Evolutionary conservation across 2,113 vertebrate genomes (phyloP).

Genomic region (Austrofundulus limnaeus): DNA sequence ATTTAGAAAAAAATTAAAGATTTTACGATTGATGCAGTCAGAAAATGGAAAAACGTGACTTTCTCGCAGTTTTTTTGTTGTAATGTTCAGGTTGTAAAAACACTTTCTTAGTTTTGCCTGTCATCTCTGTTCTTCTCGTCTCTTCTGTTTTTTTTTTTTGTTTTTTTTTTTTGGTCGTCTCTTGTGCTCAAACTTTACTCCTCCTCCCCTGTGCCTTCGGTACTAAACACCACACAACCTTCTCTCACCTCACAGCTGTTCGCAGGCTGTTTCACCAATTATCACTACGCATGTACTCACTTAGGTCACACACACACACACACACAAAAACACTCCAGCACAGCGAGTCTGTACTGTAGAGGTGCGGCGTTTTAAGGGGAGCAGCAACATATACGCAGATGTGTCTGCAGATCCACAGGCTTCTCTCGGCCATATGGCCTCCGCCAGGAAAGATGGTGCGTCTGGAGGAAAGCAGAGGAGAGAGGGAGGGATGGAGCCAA

Average conservation of each 20-base stretch:
- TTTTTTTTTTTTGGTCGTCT: slow-evolving; percentile 6
- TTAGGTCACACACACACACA: slow-evolving; percentile 59
- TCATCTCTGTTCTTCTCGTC: background rate
- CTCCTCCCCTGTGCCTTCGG: slow-evolving; percentile 53
- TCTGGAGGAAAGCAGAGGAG: slow-evolving; percentile 82
- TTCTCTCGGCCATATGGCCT: slow-evolving; percentile 98
- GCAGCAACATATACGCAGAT: slow-evolving; percentile 96
- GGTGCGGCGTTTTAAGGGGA: slow-evolving; percentile 78
- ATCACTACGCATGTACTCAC: slow-evolving; percentile 72
- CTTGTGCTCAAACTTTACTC: slow-evolving; percentile 33
- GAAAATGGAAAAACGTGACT: too few species aligned
- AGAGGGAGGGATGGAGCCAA: slow-evolving; percentile 70
- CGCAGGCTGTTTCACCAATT: slow-evolving; percentile 79
- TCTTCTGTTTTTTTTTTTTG: slow-evolving; percentile 5
- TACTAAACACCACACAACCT: slow-evolving; percentile 67
- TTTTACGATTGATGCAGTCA: background rate
- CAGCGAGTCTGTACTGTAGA: slow-evolving; percentile 35
- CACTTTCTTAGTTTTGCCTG: slow-evolving; percentile 22
- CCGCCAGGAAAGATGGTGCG: slow-evolving; percentile 96
- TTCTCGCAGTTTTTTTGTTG: background rate
- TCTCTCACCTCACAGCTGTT: slow-evolving; percentile 76
- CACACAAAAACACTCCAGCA: slow-evolving; percentile 31
- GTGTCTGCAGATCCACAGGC: slow-evolving; percentile 99
- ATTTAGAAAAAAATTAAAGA: background rate
- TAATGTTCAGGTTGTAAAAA: background rate